Base-by-base conservation (phyloP, 2,888 invertebrate genomes). In the Xanthia icteritia region DNA sequence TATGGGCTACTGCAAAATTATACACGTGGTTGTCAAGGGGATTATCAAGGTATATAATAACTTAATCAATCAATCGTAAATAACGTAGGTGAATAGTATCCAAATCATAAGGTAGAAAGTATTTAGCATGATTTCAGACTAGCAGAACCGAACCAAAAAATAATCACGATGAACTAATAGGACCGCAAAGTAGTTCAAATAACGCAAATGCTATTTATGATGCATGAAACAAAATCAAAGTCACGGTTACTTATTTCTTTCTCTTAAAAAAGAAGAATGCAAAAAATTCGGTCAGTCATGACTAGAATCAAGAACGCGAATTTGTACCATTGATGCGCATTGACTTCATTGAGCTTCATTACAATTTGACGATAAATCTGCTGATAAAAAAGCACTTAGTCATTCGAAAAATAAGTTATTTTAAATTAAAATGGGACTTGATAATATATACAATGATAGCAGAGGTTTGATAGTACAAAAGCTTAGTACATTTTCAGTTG, bases 211-310 rank as follows among this genome's bases (percentile, higher is more conserved):
- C 45, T 39, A 27, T 61, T 61, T 23, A 73, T 23, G 23, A 64
- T 71, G 27, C 70, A 56, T 45, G 20, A 51, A 54, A 64, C 76
- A 54, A 65, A 72, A 42, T 36, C 42, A 63, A 76, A 48, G 56
- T 6, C 63, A 65, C 48, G 60, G 54, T 45, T 39, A 68, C 15
- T 64, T n/a, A 65, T 73, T 73, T 60, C 20, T 69, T 72, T 81
- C 45, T 63, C 58, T 64, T 17, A 42, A 27, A 45, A 64, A 73
- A 45, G 23, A 27, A 82, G 68, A 73, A 73, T 82, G 67, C 13
- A 0, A 27, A 58, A 39, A 82, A 76, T 76, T 83, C 74, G 81
- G 76, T 76, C 77, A 76, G 36, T 81, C 84, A 74, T 74, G 75
- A 74, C 56, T 13, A 8, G 69, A 83, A 85, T 85, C 23, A 15